phyloP scores from a whole-genome alignment of 2,888 invertebrate genomes.

The Cosmia trapezina region DNA sequence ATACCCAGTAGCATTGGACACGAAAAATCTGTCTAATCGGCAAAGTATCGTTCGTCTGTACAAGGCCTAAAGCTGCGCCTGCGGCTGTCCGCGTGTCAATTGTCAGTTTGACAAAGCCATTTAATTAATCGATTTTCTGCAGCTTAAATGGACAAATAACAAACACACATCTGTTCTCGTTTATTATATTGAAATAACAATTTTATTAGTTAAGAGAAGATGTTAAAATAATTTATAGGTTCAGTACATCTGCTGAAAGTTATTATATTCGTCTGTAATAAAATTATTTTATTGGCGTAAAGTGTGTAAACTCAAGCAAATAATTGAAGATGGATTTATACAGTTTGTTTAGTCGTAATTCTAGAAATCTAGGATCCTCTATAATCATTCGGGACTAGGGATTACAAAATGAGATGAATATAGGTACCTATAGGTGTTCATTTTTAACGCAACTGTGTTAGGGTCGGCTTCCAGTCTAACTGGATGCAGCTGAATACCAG shows the following conservation, averaged over 20 bases:
- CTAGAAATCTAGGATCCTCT: neutral
- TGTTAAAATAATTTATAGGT: slow-evolving; percentile 53
- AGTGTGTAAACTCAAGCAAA: slow-evolving; percentile 36
- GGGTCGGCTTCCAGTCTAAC: too few species aligned
- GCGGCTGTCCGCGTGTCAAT: slow-evolving; percentile 36
- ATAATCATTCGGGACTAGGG: too few species aligned
- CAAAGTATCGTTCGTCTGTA: slow-evolving; percentile 8
- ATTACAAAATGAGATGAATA: too few species aligned
- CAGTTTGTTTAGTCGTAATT: slow-evolving; percentile 11
- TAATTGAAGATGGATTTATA: slow-evolving; percentile 30
- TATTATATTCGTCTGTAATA: slow-evolving; percentile 53
- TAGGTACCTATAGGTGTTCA: too few species aligned
- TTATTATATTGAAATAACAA: slow-evolving; percentile 54
- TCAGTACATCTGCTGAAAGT: slow-evolving; percentile 50
- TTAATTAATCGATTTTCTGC: slow-evolving; percentile 53
- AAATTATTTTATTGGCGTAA: slow-evolving; percentile 44
- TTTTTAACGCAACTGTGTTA: too few species aligned
- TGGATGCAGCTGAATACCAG: too few species aligned
- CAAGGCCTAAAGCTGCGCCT: slow-evolving; percentile 34
- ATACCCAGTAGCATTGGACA: slow-evolving; percentile 25
- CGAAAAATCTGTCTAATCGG: slow-evolving; percentile 45
- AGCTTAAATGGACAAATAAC: slow-evolving; percentile 41
- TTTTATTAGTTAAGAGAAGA: slow-evolving; percentile 53
- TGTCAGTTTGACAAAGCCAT: slow-evolving; percentile 24
- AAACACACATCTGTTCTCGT: slow-evolving; percentile 49